Evolutionary conservation across 2,797 vertebrate species (phyloP), one percentile per base, ranked within the genome.

Genomic region (Cetoscarus ocellatus): DNA sequence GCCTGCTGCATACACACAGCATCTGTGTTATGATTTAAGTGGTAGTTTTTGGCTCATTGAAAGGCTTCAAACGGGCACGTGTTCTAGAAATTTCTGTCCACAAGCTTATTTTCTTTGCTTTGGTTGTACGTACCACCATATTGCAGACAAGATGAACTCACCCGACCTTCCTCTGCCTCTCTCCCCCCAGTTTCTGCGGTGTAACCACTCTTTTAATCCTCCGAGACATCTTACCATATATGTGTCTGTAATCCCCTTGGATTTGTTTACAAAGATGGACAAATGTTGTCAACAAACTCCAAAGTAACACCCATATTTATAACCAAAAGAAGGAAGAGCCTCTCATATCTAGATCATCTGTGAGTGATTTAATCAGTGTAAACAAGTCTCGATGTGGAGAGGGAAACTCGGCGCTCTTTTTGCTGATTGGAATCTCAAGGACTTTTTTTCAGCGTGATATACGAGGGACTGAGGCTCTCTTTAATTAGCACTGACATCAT

Each of bases 401-500:
- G 77, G 77, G 64, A 58, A 71, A 82, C 74, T 77, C 57, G 47
- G 27, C 45, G 76, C 80, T 86, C 88, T 84, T 67, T 69, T 75
- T 67, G 61, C 71, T 85, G 79, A 90, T 88, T 88, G 79, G 77
- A 87, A 84, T 86, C 78, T 90, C 80, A 88, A 92, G 86, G 88
- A 86, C 77, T 83, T 83, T 67, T 74, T 61, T 12, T 11, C 47
- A 11, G 67, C 14, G 71, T 91, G 86, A 91, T 90, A 86, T 90
- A 91, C 14, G 77, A 85, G 79, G 57, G 63, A 53, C 84, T 10
- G 73, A 79, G 81, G 79, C 72, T 78, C 84, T 88, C 84, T 91
- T 91, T 90, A 92, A 93, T 93, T 90, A 92, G 76, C 79, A 35
- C 77, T 87, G 87, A 89, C 86, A 88, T 92, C 80, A 84, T 85